Conservation (phyloP, 1,140 invertebrate genomes). For the Drosophila funebris region DNA sequence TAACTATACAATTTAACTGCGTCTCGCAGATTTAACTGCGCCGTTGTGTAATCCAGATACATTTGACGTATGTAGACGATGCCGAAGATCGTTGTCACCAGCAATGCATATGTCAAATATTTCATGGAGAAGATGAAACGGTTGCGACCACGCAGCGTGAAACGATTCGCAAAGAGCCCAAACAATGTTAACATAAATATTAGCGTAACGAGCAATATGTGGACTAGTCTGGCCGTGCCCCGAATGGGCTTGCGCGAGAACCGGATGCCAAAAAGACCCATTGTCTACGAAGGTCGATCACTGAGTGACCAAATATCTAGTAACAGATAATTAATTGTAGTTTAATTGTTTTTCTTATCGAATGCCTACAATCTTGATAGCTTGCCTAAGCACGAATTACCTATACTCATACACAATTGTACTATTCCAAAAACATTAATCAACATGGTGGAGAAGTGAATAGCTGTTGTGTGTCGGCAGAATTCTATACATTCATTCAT, state of each 20-base stretch:
- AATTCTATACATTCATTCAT: background rate
- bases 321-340: constrained; percentile 2
- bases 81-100: constrained; percentile 43
- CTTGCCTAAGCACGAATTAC: background rate
- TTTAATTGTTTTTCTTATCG: constrained; percentile 43
- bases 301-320: constrained; percentile 1
- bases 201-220: constrained; percentile 40
- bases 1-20: constrained; percentile 65
- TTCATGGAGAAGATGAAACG: constrained; percentile 52
- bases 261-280: constrained; percentile 32
- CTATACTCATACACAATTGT: background rate
- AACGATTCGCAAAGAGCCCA: constrained; percentile 59
- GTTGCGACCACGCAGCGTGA: constrained; percentile 20
- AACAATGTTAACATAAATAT: constrained; percentile 46
- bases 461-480: constrained; percentile 5
- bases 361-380: constrained; percentile 14
- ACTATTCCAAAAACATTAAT: background rate
- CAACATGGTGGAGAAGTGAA: background rate
- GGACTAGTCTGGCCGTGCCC: constrained; percentile 31
- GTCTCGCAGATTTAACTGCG: constrained; percentile 58
- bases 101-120: constrained; percentile 50
- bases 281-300: constrained; percentile 5
- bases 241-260: constrained; percentile 25
- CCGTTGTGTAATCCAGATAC: constrained; percentile 44
- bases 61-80: constrained; percentile 54